phyloP scores from a whole-genome alignment of 1,140 invertebrate genomes.

The Platorchestia sp. region DNA sequence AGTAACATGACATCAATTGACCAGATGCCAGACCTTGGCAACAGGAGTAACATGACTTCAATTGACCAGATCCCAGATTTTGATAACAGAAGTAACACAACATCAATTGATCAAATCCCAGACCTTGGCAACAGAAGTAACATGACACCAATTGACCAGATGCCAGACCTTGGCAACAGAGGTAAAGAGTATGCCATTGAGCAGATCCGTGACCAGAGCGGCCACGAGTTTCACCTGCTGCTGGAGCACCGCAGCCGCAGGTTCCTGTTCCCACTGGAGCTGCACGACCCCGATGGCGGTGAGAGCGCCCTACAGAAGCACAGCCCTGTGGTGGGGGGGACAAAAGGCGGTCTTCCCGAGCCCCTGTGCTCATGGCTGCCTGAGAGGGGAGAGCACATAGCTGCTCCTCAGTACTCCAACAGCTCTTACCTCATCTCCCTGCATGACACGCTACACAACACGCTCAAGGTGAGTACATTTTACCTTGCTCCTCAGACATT shows the following conservation, averaged over 20 bases:
- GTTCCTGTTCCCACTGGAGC: constrained; percentile 68
- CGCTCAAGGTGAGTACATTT: constrained; percentile 47
- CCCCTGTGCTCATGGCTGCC: constrained; percentile 68
- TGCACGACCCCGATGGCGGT: constrained; percentile 65
- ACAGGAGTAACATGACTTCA: too few species aligned
- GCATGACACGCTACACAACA: constrained; percentile 18
- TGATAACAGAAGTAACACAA: too few species aligned
- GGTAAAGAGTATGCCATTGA: not conserved
- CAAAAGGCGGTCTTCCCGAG: constrained; percentile 28
- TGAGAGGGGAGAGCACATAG: constrained; percentile 76
- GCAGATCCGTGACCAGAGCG: constrained; percentile 54
- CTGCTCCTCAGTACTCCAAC: constrained; percentile 69
- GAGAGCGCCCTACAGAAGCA: not conserved
- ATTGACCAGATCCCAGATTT: too few species aligned
- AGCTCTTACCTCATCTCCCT: constrained; percentile 45
- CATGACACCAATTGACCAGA: too few species aligned
- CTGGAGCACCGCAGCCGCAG: constrained; percentile 70
- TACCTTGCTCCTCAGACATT: too few species aligned
- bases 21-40: too few species aligned
- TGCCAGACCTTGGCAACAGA: too few species aligned
- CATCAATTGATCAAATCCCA: too few species aligned
- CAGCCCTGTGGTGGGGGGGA: constrained; percentile 60
- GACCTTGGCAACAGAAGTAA: too few species aligned
- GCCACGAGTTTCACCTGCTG: constrained; percentile 72
- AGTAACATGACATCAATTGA: too few species aligned